Evolutionary conservation across 1,140 invertebrate species (phyloP).

Genomic region (Platorchestia sp.): DNA sequence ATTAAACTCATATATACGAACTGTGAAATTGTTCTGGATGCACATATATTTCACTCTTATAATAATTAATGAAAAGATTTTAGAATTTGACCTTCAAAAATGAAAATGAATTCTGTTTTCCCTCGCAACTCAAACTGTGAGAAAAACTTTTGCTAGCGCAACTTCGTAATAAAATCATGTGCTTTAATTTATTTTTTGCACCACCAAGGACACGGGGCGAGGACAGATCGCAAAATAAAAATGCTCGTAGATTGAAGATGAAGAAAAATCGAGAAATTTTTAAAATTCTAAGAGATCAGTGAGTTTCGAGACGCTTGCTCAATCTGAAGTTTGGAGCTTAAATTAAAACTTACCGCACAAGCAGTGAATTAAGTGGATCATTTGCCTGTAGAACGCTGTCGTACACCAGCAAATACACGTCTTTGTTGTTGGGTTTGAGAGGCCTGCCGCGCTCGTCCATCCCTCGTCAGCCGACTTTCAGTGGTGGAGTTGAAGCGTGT

Average conservation of each 20-base stretch:
- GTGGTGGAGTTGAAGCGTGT: neutral
- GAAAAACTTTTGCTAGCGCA: neutral
- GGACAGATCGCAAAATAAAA: no score
- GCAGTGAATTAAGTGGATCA: neutral
- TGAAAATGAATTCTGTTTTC: neutral
- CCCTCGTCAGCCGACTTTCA: neutral
- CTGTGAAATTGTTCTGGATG: neutral
- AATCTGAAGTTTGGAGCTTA: neutral
- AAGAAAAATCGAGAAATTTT: neutral
- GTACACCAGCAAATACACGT: conserved; percentile 18
- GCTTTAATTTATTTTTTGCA: neutral
- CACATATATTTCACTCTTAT: neutral
- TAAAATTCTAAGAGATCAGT: neutral
- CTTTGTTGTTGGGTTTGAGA: neutral
- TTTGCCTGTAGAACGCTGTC: conserved; percentile 33
- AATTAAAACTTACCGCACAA: conserved; percentile 24
- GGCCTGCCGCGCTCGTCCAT: neutral
- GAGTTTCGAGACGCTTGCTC: neutral
- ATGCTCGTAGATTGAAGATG: no score
- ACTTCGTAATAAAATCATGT: neutral
- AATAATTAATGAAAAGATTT: neutral
- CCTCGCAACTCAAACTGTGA: neutral
- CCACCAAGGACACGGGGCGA: no score
- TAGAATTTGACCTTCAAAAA: neutral
- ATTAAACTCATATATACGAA: neutral